phyloP scores from a whole-genome alignment of 2,888 invertebrate genomes.

The Pantelozetes paolii region DNA sequence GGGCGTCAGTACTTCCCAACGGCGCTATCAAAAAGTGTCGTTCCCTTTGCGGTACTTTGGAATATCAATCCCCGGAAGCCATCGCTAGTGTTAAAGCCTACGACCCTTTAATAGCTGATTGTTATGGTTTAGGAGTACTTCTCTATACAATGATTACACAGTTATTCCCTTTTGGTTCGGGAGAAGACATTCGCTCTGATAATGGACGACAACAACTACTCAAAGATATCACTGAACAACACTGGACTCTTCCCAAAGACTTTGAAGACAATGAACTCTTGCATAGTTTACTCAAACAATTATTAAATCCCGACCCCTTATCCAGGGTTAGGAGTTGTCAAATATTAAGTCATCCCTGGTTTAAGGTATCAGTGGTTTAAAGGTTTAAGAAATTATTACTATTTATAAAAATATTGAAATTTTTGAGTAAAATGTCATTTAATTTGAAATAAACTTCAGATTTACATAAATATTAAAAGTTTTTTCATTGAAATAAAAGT shows the following conservation, averaged over 20 bases:
- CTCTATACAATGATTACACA: neutral
- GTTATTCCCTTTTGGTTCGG: neutral
- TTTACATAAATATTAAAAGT: too few relatives aligned
- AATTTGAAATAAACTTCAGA: too few relatives aligned
- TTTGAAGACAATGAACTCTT: neutral
- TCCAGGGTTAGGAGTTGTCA: neutral
- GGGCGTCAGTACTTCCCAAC: neutral
- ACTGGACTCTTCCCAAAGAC: neutral
- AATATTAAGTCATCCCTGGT: constrained; percentile 3
- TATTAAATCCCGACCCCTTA: neutral
- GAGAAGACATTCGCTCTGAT: too few relatives aligned
- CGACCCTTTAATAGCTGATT: neutral
- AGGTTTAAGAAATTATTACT: too few relatives aligned
- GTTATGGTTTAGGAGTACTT: neutral
- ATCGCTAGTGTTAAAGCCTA: neutral
- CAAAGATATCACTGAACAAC: neutral
- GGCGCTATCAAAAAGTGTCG: too few relatives aligned
- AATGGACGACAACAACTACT: neutral
- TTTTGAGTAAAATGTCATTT: too few relatives aligned
- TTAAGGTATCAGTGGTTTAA: too few relatives aligned
- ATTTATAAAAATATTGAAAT: too few relatives aligned
- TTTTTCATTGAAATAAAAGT: too few relatives aligned
- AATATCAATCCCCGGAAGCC: neutral
- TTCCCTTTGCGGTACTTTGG: neutral
- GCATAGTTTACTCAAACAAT: neutral